Evolutionary conservation across 2,888 invertebrate species (phyloP).

Genomic region (Cheilosia soror): DNA sequence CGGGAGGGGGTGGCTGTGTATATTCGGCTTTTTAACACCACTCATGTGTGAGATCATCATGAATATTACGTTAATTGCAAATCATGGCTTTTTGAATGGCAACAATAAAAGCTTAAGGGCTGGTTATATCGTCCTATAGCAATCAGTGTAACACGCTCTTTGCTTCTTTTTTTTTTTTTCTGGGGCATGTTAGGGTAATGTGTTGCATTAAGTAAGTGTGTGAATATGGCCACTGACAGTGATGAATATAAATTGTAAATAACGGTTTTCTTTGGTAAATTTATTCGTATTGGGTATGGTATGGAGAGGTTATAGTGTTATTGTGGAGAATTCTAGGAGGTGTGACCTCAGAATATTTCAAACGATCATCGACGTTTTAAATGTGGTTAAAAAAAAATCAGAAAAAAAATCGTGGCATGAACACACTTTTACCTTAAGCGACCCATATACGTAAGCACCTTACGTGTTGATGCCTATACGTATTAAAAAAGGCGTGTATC

Average conservation of each 20-base stretch:
- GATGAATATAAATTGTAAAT: constrained; percentile 59
- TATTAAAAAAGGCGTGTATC: too few species aligned
- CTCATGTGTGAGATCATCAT: constrained; percentile 83
- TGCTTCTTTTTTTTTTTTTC: background rate
- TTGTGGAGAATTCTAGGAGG: too few species aligned
- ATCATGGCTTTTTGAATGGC: constrained; percentile 79
- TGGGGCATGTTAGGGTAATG: constrained; percentile 38
- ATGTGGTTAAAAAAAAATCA: too few species aligned
- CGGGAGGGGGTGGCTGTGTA: constrained; percentile 3
- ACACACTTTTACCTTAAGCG: too few species aligned
- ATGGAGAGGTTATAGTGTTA: too few species aligned
- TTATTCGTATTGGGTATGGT: too few species aligned
- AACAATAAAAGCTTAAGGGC: constrained; percentile 74
- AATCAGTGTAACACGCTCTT: constrained; percentile 60
- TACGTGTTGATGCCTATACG: too few species aligned
- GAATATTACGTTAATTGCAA: constrained; percentile 83
- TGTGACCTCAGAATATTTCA: too few species aligned
- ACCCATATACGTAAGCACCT: too few species aligned
- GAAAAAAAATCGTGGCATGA: too few species aligned
- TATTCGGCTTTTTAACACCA: constrained; percentile 77
- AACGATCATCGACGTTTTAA: too few species aligned
- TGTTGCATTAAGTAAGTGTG: constrained; percentile 49
- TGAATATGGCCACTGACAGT: constrained; percentile 52
- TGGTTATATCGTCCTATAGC: constrained; percentile 40
- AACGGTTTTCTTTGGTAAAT: too few species aligned